Evolutionary conservation across 2,797 vertebrate genomes (phyloP).

Genomic region (Lutjanus campechanus): DNA sequence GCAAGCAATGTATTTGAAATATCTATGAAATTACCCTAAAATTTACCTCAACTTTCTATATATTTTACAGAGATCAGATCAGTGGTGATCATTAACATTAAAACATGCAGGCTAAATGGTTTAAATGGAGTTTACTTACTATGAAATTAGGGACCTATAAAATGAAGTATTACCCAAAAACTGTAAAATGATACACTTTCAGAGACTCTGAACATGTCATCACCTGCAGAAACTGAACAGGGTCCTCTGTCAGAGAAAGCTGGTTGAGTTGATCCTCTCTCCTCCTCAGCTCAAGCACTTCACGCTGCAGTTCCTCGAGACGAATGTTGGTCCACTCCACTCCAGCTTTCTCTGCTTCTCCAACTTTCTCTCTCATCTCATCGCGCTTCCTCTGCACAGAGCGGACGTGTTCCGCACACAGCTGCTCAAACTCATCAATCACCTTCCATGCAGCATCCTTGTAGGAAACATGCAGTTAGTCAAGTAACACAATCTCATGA

Average conservation of each 20-base stretch:
- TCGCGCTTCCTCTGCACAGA: constrained; percentile 52
- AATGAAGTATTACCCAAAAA: too few relatives aligned
- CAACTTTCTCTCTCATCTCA: constrained; percentile 65
- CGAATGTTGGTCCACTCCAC: constrained; percentile 45
- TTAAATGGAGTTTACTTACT: too few relatives aligned
- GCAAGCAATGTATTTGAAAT: too few relatives aligned
- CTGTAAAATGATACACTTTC: background rate
- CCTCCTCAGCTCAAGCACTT: constrained; percentile 50
- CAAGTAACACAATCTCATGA: background rate
- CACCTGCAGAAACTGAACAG: constrained; percentile 69
- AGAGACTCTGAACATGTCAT: background rate
- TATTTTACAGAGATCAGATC: too few relatives aligned
- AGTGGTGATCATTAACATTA: too few relatives aligned
- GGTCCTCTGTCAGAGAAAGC: constrained; percentile 55
- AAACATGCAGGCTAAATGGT: too few relatives aligned
- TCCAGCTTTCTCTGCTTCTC: constrained; percentile 60
- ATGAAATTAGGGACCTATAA: too few relatives aligned
- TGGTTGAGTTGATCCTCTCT: constrained; percentile 35
- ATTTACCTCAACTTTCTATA: too few relatives aligned
- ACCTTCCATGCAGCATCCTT: constrained; percentile 63
- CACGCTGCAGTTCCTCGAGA: constrained; percentile 27
- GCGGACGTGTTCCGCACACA: constrained; percentile 13
- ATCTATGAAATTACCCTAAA: too few relatives aligned
- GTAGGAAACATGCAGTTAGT: constrained; percentile 12
- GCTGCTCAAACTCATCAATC: constrained; percentile 54